A percentile compares a stretch with the other conserved stretches of the same genome.
Conservation (phyloP, 2,797 vertebrate genomes). For the Peromyscus eremicus region DNA sequence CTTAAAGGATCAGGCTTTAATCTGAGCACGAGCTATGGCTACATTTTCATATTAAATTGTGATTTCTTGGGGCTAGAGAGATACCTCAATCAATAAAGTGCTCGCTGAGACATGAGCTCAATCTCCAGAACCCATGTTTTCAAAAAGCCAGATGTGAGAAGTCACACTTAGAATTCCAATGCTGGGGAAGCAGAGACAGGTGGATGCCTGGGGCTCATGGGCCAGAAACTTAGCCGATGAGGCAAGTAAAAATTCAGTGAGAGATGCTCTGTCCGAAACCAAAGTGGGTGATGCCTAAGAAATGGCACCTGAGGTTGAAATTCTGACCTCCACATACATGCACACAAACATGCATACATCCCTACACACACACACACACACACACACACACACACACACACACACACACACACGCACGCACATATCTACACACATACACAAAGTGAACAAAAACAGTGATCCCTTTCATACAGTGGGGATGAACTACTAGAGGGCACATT, state of each 20-base stretch:
- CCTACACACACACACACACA: not conserved
- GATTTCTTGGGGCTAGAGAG: not conserved
- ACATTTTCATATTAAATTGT: not conserved
- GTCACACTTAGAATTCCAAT: not conserved
- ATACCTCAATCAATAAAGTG: not conserved
- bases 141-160: not conserved
- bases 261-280: not conserved
- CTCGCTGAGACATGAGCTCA: not conserved
- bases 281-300: not conserved
- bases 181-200: not conserved
- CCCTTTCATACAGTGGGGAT: not conserved
- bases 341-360: not conserved
- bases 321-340: not conserved
- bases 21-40: not conserved
- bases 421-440: not conserved
- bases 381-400: not conserved
- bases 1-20: not conserved
- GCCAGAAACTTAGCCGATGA: too few species aligned
- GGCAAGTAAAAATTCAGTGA: not conserved
- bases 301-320: not conserved
- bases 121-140: not conserved
- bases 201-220: not conserved
- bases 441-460: not conserved
- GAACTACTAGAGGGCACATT: not conserved
- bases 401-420: rapidly evolving